Base-by-base conservation (phyloP, 37 sponge, comb jelly and placozoan species). In the Beroe ovata region DNA sequence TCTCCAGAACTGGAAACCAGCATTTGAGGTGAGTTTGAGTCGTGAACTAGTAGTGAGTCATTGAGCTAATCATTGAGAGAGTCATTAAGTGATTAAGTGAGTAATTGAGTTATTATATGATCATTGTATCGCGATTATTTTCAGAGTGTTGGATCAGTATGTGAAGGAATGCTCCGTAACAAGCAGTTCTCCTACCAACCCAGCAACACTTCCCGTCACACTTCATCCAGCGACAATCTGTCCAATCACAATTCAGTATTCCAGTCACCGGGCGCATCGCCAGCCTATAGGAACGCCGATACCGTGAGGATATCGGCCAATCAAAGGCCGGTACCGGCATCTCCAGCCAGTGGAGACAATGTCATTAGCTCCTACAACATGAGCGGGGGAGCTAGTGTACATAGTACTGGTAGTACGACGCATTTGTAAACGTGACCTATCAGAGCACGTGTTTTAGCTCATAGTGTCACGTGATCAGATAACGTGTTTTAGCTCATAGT, bases 1-100 rank as follows among this genome's bases (percentile, higher is more conserved):
- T 25, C 84, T 77, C 47, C 54, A 77, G 28, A 35, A 42, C 54
- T 77, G 84, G 84, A 77, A 77, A 42, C 84, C 84, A 32, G 84
- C 84, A 1, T 66, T 66, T 37, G 32, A 66, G 69, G 69, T 66
- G 21, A 25, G 59, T 58, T n/a, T n/a, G n/a, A n/a, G n/a, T n/a
- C n/a, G n/a, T n/a, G n/a, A n/a, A n/a, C n/a, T n/a, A n/a, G n/a
- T n/a, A n/a, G n/a, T n/a, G n/a, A n/a, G n/a, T n/a, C n/a, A n/a
- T n/a, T n/a, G n/a, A n/a, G n/a, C n/a, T n/a, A n/a, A n/a, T n/a
- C n/a, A n/a, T n/a, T n/a, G n/a, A n/a, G n/a, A n/a, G n/a, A n/a
- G n/a, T n/a, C n/a, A n/a, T n/a, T n/a, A n/a, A n/a, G n/a, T n/a
- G n/a, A n/a, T n/a, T n/a, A n/a, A n/a, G n/a, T n/a, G n/a, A n/a